Evolutionary conservation across 1,140 invertebrate species (phyloP).

Genomic region (Solenopsis fugax): DNA sequence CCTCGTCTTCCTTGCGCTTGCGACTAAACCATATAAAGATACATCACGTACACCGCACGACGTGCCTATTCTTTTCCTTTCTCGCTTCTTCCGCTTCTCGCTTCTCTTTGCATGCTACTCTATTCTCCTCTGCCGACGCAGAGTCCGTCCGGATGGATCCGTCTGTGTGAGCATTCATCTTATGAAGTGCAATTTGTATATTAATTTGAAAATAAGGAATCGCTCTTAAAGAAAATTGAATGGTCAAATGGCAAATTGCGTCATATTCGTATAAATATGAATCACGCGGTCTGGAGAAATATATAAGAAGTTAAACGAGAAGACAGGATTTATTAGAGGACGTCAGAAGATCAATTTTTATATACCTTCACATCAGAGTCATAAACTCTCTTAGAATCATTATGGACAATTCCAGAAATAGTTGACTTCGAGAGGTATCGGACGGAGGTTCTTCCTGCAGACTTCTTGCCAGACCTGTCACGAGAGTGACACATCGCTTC

Average conservation of each 20-base stretch:
- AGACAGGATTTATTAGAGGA: background rate
- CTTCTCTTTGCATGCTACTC: slow-evolving; percentile 47
- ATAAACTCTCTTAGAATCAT: background rate
- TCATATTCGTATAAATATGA: slow-evolving; percentile 2
- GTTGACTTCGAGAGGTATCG: slow-evolving; percentile 9
- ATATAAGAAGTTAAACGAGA: background rate
- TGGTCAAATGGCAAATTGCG: slow-evolving; percentile 27
- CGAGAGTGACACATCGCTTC: slow-evolving; percentile 44
- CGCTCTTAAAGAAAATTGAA: slow-evolving; percentile 20
- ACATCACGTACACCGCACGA: slow-evolving; percentile 56
- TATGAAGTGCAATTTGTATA: slow-evolving; percentile 11
- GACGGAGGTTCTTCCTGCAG: background rate
- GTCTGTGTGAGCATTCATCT: slow-evolving; percentile 27
- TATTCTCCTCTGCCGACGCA: slow-evolving; percentile 2
- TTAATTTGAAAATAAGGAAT: slow-evolving; percentile 17
- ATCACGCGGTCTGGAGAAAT: background rate
- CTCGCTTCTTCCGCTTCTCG: slow-evolving; percentile 52
- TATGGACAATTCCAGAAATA: slow-evolving; percentile 34
- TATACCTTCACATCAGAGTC: too few species aligned
- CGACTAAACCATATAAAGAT: slow-evolving; percentile 61
- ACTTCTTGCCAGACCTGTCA: slow-evolving; percentile 41
- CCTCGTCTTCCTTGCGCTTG: slow-evolving; percentile 36
- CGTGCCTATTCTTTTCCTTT: slow-evolving; percentile 66
- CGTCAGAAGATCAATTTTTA: background rate
- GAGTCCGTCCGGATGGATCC: background rate